Percentiles rank a stretch among this genome's conserved stretches.
These are phyloP conservation scores for Rhopilema esculentum DNA, from an alignment of 30 jellyfish, hydroid and myxozoan species.

Conservation along the genomic window DNA sequence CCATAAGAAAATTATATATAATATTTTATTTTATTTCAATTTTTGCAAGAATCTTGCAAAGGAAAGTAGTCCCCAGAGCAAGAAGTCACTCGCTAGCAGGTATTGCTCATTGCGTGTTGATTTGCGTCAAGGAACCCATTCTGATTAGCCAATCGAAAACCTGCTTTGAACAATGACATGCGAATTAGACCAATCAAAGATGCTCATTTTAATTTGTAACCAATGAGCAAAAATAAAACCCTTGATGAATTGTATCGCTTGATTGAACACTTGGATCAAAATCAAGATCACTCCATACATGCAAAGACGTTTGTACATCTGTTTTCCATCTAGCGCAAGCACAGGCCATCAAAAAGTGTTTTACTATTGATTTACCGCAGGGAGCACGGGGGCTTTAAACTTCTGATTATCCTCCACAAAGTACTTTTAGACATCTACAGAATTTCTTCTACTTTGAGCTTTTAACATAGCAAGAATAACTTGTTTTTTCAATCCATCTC, in stretches of 20 bases:
- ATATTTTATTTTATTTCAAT: neutral
- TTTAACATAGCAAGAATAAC: no score
- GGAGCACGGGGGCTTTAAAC: no score
- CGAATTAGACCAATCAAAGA: conserved; percentile 19
- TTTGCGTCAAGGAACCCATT: conserved; percentile 35
- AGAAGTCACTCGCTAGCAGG: conserved; percentile 67
- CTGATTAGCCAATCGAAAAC: conserved; percentile 50
- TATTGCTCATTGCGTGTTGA: conserved; percentile 54
- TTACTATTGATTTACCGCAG: no score
- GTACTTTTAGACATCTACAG: no score
- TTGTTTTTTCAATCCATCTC: no score
- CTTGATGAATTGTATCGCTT: conserved; percentile 35
- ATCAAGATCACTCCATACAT: neutral
- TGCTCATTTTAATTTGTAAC: conserved; percentile 1
- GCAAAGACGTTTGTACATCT: neutral
- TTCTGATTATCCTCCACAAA: no score
- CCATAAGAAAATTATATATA: conserved; percentile 33
- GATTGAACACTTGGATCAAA: conserved; percentile 17
- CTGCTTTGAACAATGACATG: conserved; percentile 17
- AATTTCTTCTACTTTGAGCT: no score
- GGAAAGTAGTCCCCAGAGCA: neutral
- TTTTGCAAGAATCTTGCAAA: conserved; percentile 45
- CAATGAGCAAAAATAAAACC: conserved; percentile 21
- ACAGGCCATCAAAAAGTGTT: no score
- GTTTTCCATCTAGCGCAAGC: neutral